A percentile compares a stretch with the other conserved stretches of the same genome.
Evolutionary conservation across 2,888 invertebrate species (phyloP).

Genomic region (Trachelus tabidus): DNA sequence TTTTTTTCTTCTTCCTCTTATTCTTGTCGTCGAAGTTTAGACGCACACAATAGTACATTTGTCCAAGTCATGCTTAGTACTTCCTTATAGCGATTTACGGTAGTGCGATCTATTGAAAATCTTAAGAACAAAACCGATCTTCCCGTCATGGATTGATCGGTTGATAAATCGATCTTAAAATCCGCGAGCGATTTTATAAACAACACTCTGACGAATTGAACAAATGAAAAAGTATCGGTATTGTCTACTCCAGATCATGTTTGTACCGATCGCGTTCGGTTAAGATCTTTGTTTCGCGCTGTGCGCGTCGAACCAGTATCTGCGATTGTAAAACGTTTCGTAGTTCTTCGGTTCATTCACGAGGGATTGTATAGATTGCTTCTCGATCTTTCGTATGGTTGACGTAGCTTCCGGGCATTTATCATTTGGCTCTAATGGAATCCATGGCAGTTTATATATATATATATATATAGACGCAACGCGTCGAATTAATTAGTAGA

Average conservation of each 20-base stretch:
- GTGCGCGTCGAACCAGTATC: not conserved
- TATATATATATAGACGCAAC: too few species aligned
- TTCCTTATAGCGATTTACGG: not conserved
- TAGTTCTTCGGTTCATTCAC: not conserved
- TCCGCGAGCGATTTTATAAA: not conserved
- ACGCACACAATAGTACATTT: not conserved
- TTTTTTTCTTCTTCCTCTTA: not conserved
- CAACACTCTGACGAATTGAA: constrained; percentile 20
- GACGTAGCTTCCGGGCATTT: not conserved
- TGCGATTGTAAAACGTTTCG: not conserved
- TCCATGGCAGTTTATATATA: not conserved
- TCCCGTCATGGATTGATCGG: not conserved
- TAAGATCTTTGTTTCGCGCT: not conserved
- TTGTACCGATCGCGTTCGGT: not conserved
- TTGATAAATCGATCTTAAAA: not conserved
- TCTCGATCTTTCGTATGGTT: not conserved
- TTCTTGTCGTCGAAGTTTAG: not conserved
- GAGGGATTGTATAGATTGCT: not conserved
- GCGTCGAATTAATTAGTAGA: not conserved
- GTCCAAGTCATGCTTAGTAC: not conserved
- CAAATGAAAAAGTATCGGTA: constrained; percentile 8
- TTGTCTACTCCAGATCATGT: not conserved
- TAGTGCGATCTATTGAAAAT: not conserved
- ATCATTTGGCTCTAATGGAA: not conserved
- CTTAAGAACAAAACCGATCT: not conserved